Base-by-base conservation (phyloP, 2,888 invertebrate species). In the Thysanoteuthis rhombus region DNA sequence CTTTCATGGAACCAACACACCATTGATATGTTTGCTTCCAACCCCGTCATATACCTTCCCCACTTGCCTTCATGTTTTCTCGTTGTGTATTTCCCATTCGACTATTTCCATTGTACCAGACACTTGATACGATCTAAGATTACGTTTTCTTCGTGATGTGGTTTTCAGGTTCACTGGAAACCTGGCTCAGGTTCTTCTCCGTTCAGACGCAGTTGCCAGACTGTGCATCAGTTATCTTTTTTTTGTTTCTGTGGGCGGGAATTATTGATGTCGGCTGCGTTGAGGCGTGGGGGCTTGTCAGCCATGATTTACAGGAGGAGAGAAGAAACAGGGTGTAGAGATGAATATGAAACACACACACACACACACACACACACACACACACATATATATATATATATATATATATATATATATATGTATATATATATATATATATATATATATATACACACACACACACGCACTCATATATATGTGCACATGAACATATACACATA, bases 111-210 rank as follows among this genome's bases (percentile, higher is more conserved):
- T 75, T 16, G n/a, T 75, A n/a, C n/a, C 75, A 16, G n/a, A 75
- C 75, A 75, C 75, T 75, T n/a, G 52, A 52, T 52, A 75, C n/a
- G 16, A 36, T n/a, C 75, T 10, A 25, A 75, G 75, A 75, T 75
- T 36, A n/a, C 75, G n/a, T 75, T 75, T 75, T n/a, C n/a, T 75
- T 75, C 75, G 12, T n/a, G 75, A 75, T 75, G 75, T 75, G 12
- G 36, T 75, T n/a, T 75, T 75, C 75, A 75, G 75, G 75, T 75
- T 75, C 75, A 75, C 75, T 75, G n/a, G 75, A 75, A 75, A 75
- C n/a, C n/a, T n/a, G n/a, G 75, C n/a, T 75, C 75, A 75, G n/a
- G n/a, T 75, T 75, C n/a, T 75, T 75, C 75, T n/a, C 75, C n/a
- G n/a, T 75, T 75, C 75, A 75, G 36, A 75, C n/a, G 36, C 75